Evolutionary conservation across 2,797 vertebrate species (phyloP), one percentile per base, ranked within the genome.

Genomic region (Sphenodon punctatus): DNA sequence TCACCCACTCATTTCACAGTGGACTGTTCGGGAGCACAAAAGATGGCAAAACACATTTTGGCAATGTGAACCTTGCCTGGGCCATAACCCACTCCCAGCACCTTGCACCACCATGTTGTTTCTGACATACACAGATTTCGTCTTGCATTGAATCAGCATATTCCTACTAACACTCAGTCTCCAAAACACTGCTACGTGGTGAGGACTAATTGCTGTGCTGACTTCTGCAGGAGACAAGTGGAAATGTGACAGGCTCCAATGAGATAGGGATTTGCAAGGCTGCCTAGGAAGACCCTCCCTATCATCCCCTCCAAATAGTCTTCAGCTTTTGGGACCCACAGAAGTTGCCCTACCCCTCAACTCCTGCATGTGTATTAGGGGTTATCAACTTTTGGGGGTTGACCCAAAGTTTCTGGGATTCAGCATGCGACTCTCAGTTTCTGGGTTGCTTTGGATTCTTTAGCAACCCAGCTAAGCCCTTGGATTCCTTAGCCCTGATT

Each of bases 181-280:
- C 41, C 67, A 38, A 86, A 80, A 82, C 39, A 10, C 1, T 1
- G 53, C 67, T 13, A 22, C 3, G n/a, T n/a, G n/a, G n/a, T n/a
- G n/a, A 75, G 0, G 16, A 63, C 41, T 2, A 75, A 27, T 16
- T 27, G 30, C 4, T 27, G 53, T 53, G 49, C n/a, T 53, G n/a
- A n/a, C 53, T n/a, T 53, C 17, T 27, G 53, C 49, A 30, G 8
- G 49, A 48, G 45, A 23, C 23, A 15, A 4, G 14, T n/a, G n/a
- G 49, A 15, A 53, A 53, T 5, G n/a, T 2, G 13, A 12, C 25
- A 49, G 23, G 48, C 12, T 13, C 48, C 48, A n/a, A 12, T 15
- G 48, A 12, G 25, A 49, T 49, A n/a, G 49, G n/a, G 88, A 68
- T 89, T 88, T 87, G 88, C 88, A 76, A 76, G 46, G 61, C 53